phyloP scores from a whole-genome alignment of 2,888 invertebrate species.

The Girardia tigrina region DNA sequence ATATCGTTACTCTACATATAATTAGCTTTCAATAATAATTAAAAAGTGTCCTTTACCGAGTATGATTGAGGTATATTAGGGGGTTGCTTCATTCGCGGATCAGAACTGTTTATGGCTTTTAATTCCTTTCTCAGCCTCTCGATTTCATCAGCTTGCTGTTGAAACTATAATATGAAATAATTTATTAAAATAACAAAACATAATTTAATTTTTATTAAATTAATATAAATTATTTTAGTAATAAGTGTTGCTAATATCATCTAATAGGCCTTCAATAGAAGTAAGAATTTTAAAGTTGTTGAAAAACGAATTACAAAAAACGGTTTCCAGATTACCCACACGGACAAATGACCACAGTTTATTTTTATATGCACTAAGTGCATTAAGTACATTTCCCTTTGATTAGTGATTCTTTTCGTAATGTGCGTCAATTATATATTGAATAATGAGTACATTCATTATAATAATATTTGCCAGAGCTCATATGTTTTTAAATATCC shows the following conservation, averaged over 20 bases:
- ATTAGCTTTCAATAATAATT: neutral
- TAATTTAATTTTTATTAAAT: neutral
- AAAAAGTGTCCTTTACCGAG: neutral
- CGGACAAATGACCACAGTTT: too few relatives aligned
- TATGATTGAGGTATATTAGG: neutral
- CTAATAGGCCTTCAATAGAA: neutral
- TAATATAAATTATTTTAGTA: neutral
- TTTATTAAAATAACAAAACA: neutral
- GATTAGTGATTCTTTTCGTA: too few relatives aligned
- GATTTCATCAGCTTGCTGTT: slow-evolving; percentile 37
- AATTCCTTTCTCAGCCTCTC: slow-evolving; percentile 36
- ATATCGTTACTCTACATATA: slow-evolving; percentile 27
- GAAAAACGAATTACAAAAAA: neutral
- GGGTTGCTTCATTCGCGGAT: slow-evolving; percentile 21
- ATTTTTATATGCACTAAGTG: too few relatives aligned
- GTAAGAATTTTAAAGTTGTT: neutral
- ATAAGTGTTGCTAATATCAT: neutral
- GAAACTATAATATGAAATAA: slow-evolving; percentile 26
- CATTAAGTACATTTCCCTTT: too few relatives aligned
- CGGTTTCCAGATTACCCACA: too few relatives aligned
- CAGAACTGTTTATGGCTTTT: neutral
- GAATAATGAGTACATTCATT: too few relatives aligned
- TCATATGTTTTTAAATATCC: too few relatives aligned
- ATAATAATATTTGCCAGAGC: too few relatives aligned
- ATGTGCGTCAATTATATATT: too few relatives aligned